Conservation (phyloP, 1,140 invertebrate species). For the Cyclargus thomasi region DNA sequence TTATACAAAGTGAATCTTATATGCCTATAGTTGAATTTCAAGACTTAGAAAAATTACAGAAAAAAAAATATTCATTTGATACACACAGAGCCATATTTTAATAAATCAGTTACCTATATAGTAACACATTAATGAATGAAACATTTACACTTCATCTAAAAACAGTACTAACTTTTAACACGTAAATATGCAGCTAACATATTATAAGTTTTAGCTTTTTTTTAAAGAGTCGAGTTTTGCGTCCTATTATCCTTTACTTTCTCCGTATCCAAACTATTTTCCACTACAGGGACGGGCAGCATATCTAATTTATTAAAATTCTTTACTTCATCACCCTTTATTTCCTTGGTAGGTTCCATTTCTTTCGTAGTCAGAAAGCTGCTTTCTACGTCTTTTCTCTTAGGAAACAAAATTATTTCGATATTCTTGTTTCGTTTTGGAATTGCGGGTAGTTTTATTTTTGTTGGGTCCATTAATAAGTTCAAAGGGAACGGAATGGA, state of each 20-base stretch:
- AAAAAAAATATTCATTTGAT: too few relatives aligned
- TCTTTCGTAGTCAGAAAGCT: conserved; percentile 17
- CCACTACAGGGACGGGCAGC: background rate
- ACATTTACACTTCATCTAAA: too few relatives aligned
- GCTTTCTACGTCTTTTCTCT: conserved; percentile 36
- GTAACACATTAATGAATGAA: too few relatives aligned
- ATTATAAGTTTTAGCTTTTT: too few relatives aligned
- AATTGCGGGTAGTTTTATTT: conserved; percentile 28
- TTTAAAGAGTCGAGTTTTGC: background rate
- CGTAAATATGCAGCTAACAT: too few relatives aligned
- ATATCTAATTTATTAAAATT: background rate
- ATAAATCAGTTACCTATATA: too few relatives aligned
- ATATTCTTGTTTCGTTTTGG: conserved; percentile 41
- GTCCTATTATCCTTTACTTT: background rate
- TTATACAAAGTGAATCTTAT: too few relatives aligned
- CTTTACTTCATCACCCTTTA: background rate
- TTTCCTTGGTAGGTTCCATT: conserved; percentile 6
- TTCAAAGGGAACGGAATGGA: conserved; percentile 30
- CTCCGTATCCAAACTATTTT: background rate
- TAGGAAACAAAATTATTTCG: conserved; percentile 54
- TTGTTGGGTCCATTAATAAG: conserved; percentile 39
- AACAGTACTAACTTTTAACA: too few relatives aligned
- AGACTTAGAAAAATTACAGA: too few relatives aligned
- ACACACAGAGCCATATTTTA: too few relatives aligned
- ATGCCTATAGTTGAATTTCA: too few relatives aligned